Evolutionary conservation across 2,888 invertebrate genomes (phyloP).

Genomic region (Mimumesa dahlbomi): DNA sequence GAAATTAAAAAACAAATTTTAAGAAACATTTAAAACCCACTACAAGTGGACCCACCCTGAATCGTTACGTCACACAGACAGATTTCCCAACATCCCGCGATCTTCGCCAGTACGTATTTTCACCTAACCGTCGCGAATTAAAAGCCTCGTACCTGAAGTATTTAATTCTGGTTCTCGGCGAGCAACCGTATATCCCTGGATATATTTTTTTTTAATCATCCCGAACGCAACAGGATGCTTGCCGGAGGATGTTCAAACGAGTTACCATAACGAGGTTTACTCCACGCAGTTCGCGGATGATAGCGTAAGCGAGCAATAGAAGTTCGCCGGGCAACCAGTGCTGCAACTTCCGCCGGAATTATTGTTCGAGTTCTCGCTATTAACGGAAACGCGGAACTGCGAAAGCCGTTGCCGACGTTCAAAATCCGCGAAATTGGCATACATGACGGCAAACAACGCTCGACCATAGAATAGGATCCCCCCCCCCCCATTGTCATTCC

Average conservation of each 20-base stretch:
- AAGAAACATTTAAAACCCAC: too few relatives aligned
- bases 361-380: constrained; percentile 48
- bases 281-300: constrained; percentile 15
- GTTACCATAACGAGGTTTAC: constrained; percentile 32
- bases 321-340: constrained; percentile 4
- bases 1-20: too few relatives aligned
- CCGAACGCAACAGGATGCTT: too few relatives aligned
- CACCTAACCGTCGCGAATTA: too few relatives aligned
- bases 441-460: constrained; percentile 35
- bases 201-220: too few relatives aligned
- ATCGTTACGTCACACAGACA: too few relatives aligned
- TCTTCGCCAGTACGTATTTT: too few relatives aligned
- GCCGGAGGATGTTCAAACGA: not conserved
- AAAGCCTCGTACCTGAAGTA: not conserved
- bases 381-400: constrained; percentile 47
- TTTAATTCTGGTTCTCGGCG: too few relatives aligned
- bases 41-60: too few relatives aligned
- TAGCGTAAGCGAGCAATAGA: constrained; percentile 10
- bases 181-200: too few relatives aligned
- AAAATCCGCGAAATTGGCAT: constrained; percentile 52
- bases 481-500: constrained; percentile 20
- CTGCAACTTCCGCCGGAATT: constrained; percentile 41
- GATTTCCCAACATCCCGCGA: too few relatives aligned
- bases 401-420: constrained; percentile 8
- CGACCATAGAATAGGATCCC: constrained; percentile 16